Base-by-base conservation (phyloP, 1,140 invertebrate genomes). In the Eueides isabella region DNA sequence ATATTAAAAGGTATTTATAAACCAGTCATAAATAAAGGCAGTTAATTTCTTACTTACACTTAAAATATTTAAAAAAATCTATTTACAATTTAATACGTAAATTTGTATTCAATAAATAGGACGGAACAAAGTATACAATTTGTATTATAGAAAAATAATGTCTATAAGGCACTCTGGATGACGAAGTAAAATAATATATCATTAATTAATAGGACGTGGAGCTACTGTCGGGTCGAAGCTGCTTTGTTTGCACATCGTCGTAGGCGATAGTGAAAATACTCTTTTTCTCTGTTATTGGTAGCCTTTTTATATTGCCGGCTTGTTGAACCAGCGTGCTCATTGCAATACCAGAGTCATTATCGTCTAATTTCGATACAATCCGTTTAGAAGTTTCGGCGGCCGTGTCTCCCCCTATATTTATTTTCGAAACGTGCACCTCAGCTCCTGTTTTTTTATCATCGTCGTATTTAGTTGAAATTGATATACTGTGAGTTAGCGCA, bases 231-330 rank as follows among this genome's bases (percentile, higher is more conserved):
- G 93, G 93, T 83, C 93, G 78, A 23, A 94, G 72, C 83, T 93
- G 92, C 83, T 93, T 94, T 16, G 92, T 94, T 82, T 94, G 93
- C 29, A 98, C 97, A 84, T 98, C 97, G 84, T 97, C 97, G 83
- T 98, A 98, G 2, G 97, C 97, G 78, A 98, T 98, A 1, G 97
- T 98, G 82, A 98, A 98, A n/a, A 98, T 96, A 86, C 97, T 98
- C 84, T 98, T 98, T 92, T 98, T 98, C 81, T 98, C 97, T 28
- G 98, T 95, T 74, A 98, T 95, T 62, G 97, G 96, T 81, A 97
- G 94, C 79, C 95, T 88, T 80, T 95, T 92, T 81, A 94, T 91
- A 88, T 95, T 91, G 72, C 94, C 83, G 3, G 86, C 81, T 74
- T 92, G 89, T 66, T 93, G 92, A 38, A 94, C 89, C 64, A 95